Percentiles rank a stretch among this genome's conserved stretches.
Evolutionary conservation across 2,888 invertebrate species (phyloP).

Genomic region (Strigamia maritima): DNA sequence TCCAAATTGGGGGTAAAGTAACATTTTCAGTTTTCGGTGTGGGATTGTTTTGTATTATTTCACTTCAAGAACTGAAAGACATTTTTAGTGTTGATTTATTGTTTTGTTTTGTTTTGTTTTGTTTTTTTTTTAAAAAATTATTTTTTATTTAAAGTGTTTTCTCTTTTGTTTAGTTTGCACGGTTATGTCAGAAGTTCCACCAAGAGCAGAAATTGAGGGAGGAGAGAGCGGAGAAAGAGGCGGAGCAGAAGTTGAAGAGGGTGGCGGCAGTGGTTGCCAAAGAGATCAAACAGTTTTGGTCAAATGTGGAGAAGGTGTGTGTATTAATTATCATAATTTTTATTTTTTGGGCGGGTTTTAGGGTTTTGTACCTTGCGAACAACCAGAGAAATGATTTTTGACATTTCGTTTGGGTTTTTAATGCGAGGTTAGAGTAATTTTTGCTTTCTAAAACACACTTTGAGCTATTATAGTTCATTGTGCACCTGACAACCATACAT

Average conservation of each 20-base stretch:
- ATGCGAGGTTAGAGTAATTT: neutral
- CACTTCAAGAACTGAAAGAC: neutral
- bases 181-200: constrained; percentile 74
- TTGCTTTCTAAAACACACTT: neutral
- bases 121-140: neutral
- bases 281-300: constrained; percentile 92
- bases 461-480: neutral
- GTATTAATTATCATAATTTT: neutral
- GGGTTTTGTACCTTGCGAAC: constrained; percentile 36
- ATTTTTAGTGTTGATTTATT: neutral
- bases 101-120: neutral
- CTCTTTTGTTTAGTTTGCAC: constrained; percentile 66
- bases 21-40: neutral
- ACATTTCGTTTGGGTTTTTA: neutral
- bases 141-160: too few species aligned
- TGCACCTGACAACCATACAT: neutral
- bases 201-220: constrained; percentile 86
- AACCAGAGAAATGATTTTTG: neutral
- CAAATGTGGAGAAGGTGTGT: constrained; percentile 84
- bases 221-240: constrained; percentile 85
- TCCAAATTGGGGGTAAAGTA: constrained; percentile 15
- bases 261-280: constrained; percentile 88
- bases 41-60: constrained; percentile 43
- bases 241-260: constrained; percentile 76
- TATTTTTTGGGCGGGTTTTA: too few species aligned